Evolutionary conservation across 2,797 vertebrate species (phyloP).

Genomic region (Brachymystax lenok): DNA sequence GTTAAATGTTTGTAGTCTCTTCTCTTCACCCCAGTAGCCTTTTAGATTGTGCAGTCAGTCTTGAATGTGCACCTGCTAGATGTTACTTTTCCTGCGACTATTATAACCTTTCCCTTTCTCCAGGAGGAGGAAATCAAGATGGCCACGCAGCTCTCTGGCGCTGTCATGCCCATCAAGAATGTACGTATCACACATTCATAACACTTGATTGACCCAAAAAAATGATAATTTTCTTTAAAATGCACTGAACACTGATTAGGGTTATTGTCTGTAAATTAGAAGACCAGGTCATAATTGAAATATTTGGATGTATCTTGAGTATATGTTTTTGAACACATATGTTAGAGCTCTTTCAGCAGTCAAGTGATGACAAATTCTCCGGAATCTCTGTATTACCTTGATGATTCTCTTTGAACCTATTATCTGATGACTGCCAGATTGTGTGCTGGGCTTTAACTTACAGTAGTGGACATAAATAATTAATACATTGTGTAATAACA

Average conservation of each 20-base stretch:
- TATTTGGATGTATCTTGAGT: no score
- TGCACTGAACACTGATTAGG: background rate
- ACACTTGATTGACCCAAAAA: background rate
- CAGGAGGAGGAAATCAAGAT: conserved; percentile 94
- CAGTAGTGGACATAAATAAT: no score
- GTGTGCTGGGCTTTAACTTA: background rate
- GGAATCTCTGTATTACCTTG: conserved; percentile 81
- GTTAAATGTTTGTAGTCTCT: background rate
- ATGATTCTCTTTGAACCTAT: conserved; percentile 79
- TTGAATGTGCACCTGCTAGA: background rate
- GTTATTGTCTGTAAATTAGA: no score
- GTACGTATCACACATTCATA: conserved; percentile 74
- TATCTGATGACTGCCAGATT: conserved; percentile 74
- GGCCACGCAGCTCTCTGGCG: conserved; percentile 90
- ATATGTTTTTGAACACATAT: background rate
- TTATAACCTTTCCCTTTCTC: background rate
- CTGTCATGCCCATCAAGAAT: conserved; percentile 90
- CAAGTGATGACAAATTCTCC: conserved; percentile 81
- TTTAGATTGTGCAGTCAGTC: no score
- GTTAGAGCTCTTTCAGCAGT: conserved; percentile 53
- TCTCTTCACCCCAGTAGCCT: background rate
- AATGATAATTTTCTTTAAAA: background rate
- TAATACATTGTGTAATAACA: background rate
- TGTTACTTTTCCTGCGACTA: background rate
- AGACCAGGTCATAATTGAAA: no score